Evolutionary conservation across 2,888 invertebrate genomes (phyloP).

Genomic region (Philereme transversata): DNA sequence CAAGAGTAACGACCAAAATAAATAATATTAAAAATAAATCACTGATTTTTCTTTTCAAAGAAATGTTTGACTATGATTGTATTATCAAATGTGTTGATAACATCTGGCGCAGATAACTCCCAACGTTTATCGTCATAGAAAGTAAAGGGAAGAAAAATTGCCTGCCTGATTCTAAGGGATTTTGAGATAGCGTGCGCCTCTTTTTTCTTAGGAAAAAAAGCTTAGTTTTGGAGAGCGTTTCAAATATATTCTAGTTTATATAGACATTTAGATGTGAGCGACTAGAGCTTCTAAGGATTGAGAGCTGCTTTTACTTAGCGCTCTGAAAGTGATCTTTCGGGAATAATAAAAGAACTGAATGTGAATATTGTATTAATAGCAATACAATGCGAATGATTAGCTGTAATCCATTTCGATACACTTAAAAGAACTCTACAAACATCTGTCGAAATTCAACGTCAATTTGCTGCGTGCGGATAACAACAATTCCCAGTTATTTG

Average conservation of each 20-base stretch:
- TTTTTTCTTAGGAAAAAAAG: constrained; percentile 26
- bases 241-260: constrained; percentile 24
- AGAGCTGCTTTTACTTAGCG: too few species aligned
- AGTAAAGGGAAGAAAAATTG: constrained; percentile 35
- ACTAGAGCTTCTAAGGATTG: constrained; percentile 27
- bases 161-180: constrained; percentile 31
- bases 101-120: constrained; percentile 32
- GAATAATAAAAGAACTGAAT: constrained; percentile 24
- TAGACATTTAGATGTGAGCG: constrained; percentile 23
- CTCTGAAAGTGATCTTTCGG: constrained; percentile 28
- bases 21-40: constrained; percentile 4
- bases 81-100: constrained; percentile 27
- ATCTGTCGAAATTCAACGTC: not conserved
- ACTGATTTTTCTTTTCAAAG: constrained; percentile 4
- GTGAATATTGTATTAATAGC: constrained; percentile 18
- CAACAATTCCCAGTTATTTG: constrained; percentile 19
- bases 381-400: too few species aligned
- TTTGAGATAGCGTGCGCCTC: constrained; percentile 17
- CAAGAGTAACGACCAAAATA: not conserved
- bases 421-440: not conserved
- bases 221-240: constrained; percentile 7
- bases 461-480: constrained; percentile 1
- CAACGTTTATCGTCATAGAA: constrained; percentile 10
- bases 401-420: not conserved
- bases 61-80: constrained; percentile 1